Base-by-base conservation (phyloP, 2,888 invertebrate genomes). In the Drosophila robusta region DNA sequence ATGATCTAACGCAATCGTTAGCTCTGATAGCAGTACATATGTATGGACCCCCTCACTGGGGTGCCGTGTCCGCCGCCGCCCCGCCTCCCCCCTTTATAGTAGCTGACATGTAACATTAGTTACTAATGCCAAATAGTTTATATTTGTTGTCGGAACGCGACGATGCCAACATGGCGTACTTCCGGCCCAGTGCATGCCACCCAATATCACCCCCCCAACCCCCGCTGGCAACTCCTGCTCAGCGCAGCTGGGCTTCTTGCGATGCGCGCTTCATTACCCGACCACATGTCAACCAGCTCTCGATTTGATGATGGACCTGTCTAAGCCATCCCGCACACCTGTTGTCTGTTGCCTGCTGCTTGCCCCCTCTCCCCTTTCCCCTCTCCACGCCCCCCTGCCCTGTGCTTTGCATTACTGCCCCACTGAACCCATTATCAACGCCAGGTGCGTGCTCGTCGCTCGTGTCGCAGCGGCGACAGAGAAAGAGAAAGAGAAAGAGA, bases 361-460 rank as follows among this genome's bases (percentile, higher is more conserved):
- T 1, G 8, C 29, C 18, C 18, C 58, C 41, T 29, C 7, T 14
- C 56, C n/a, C 36, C 12, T 0, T n/a, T 0, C 14, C n/a, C 56
- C 11, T 18, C 6, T 12, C 12, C 42, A 0, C 4, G 1, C 14
- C 22, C 56, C n/a, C 36, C 12, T 0, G 22, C n/a, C 5, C 32
- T 1, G 3, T 18, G 9, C 26, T 3, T 29, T 26, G 26, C 14
- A 44, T 36, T 12, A 18, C 24, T 39, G 49, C 44, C 51, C 50
- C 54, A 42, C 12, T 45, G 64, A 18, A 34, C 26, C 52, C 70
- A 88, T 84, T 84, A 88, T 83, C 78, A 88, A 70, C 87, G 87
- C 75, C 87, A 83, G 68, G 51, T 83, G 84, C 77, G 83, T 85
- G 83, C 69, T 77, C 82, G 75, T 46, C 58, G 69, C 80, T 75